Conservation (phyloP, 2,797 vertebrate species). For the Chloroceryle inda region DNA sequence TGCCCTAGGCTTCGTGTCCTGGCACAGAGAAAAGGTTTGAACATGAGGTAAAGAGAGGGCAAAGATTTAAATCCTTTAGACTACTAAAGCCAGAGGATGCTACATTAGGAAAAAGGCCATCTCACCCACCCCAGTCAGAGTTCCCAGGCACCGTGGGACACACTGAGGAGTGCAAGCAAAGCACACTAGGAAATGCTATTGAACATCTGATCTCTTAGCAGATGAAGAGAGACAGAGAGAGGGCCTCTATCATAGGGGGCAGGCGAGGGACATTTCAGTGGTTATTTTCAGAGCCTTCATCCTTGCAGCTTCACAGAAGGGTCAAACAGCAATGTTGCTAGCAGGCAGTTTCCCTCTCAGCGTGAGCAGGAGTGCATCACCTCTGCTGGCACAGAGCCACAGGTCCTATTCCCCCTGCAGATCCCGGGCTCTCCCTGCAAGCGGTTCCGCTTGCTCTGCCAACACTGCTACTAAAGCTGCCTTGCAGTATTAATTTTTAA, state of each 20-base stretch:
- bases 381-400: constrained; percentile 44
- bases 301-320: constrained; percentile 62
- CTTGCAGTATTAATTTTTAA: constrained; percentile 70
- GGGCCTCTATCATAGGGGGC: not conserved
- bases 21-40: not conserved
- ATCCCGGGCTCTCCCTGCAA: not conserved
- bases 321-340: not conserved
- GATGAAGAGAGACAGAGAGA: not conserved
- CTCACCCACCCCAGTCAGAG: not conserved
- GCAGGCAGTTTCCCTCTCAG: constrained; percentile 51
- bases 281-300: constrained; percentile 54
- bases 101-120: fast-evolving
- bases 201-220: not conserved
- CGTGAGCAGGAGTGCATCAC: constrained; percentile 28
- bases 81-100: not conserved
- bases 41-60: not conserved
- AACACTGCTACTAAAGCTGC: constrained; percentile 51
- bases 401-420: not conserved
- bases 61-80: not conserved
- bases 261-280: not conserved
- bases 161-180: not conserved
- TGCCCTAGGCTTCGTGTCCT: not conserved
- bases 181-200: not conserved
- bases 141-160: not conserved
- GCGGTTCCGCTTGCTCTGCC: constrained; percentile 1